Evolutionary conservation across 2,113 vertebrate species (phyloP).

Genomic region (rat (Rattus norvegicus)): GRCr8 NC_086023.1:169012501-169013000

Average conservation of each 20-base stretch:
- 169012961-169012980: accelerated
- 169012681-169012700: not conserved
- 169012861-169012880: not conserved
- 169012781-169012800: no score
- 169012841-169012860: not conserved
- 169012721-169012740: not conserved
- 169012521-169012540: not conserved
- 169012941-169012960: not conserved
- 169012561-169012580: not conserved
- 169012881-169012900: not conserved
- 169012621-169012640: not conserved
- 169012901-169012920: not conserved
- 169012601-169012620: no score
- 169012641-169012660: no score
- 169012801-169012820: not conserved
- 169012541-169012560: not conserved
- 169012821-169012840: accelerated
- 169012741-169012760: not conserved
- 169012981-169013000: not conserved
- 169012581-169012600: not conserved
- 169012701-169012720: no score
- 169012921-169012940: no score
- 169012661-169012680: no score
- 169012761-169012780: accelerated
- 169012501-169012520: not conserved